A percentile compares a stretch with the other conserved stretches of the same genome.
Conservation (phyloP, 2,797 vertebrate species). For the Protosalanx chinensis region DNA sequence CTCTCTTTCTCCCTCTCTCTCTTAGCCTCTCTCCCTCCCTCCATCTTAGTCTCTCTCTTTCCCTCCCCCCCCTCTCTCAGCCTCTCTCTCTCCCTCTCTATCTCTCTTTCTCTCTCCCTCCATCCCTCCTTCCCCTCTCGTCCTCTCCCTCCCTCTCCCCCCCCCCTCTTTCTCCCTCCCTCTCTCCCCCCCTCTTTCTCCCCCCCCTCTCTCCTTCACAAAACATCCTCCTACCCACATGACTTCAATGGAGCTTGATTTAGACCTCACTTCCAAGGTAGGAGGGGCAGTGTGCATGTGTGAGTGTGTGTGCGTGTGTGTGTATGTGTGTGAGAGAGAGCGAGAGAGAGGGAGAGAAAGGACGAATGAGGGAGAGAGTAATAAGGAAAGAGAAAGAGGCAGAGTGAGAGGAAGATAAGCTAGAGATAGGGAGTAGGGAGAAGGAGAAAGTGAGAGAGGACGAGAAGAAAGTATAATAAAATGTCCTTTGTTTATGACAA, state of each 20-base stretch:
- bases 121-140: no score
- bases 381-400: background rate
- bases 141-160: no score
- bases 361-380: no score
- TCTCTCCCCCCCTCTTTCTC: background rate
- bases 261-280: background rate
- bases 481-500: background rate
- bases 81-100: no score
- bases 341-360: background rate
- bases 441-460: background rate
- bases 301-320: slow-evolving; percentile 6
- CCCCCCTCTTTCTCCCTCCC: no score
- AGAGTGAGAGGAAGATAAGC: background rate
- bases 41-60: no score
- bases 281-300: slow-evolving; percentile 1
- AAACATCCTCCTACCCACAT: slow-evolving; percentile 9
- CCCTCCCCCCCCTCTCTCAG: no score
- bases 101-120: no score
- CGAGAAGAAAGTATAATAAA: background rate
- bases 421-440: background rate
- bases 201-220: background rate
- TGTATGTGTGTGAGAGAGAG: background rate
- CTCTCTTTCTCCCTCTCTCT: no score
- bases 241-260: slow-evolving; percentile 9
- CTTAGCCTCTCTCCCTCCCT: background rate